Conservation (phyloP, 2,888 invertebrate species). For the Hemistola chrysoprasaria region DNA sequence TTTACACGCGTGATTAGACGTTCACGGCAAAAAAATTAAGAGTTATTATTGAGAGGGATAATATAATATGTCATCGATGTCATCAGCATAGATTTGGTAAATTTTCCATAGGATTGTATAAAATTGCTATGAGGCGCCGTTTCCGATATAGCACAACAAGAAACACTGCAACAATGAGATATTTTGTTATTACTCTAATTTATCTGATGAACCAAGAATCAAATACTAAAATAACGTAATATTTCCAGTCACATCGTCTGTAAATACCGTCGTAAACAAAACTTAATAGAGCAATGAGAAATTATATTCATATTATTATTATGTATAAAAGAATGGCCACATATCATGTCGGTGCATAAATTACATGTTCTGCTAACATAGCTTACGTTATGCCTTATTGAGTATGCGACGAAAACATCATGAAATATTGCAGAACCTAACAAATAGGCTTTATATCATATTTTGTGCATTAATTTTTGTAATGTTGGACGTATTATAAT, state of each 20-base stretch:
- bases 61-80: too few species aligned
- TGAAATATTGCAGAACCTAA: slow-evolving; percentile 54
- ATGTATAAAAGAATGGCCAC: slow-evolving; percentile 16
- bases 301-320: slow-evolving; percentile 20
- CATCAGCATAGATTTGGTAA: too few species aligned
- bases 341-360: slow-evolving; percentile 28
- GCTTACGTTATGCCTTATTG: slow-evolving; percentile 70
- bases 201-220: too few species aligned
- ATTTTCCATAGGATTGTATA: too few species aligned
- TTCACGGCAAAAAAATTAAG: too few species aligned
- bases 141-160: too few species aligned
- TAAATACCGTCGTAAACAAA: slow-evolving; percentile 15
- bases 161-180: too few species aligned
- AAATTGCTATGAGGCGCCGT: too few species aligned
- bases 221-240: too few species aligned
- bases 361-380: slow-evolving; percentile 50
- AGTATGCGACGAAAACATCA: slow-evolving; percentile 70
- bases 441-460: slow-evolving; percentile 49
- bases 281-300: slow-evolving; percentile 4
- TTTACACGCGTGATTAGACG: too few species aligned
- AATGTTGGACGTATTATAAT: slow-evolving; percentile 1
- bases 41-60: too few species aligned
- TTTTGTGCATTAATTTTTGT: slow-evolving; percentile 20
- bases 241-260: background rate
- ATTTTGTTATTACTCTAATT: too few species aligned